phyloP scores from a whole-genome alignment of 92 coral and sea anemone species.

The Palythoa grandis region DNA sequence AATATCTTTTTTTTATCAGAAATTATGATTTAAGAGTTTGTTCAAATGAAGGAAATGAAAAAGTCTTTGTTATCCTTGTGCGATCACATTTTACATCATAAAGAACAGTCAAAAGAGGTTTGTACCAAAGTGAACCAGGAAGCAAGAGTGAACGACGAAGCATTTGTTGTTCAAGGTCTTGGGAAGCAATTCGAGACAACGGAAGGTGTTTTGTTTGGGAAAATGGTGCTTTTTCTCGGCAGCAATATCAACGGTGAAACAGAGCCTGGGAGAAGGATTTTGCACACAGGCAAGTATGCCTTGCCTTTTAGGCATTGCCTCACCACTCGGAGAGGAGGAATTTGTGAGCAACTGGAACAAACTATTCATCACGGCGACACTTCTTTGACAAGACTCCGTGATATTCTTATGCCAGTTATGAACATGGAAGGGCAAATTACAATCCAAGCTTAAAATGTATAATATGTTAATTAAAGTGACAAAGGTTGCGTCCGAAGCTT shows the following conservation, averaged over 20 bases:
- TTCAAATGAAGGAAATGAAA: conserved; percentile 12
- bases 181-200: conserved; percentile 40
- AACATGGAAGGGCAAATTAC: conserved; percentile 39
- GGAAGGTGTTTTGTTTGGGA: conserved; percentile 38
- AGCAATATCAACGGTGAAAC: conserved; percentile 30
- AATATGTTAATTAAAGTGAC: not conserved
- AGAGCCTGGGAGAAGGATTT: conserved; percentile 1
- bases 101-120: not conserved
- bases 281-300: conserved; percentile 30
- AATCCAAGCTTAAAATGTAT: conserved; percentile 3
- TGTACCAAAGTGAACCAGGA: not conserved
- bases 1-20: not conserved
- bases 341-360: conserved; percentile 39
- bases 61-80: conserved; percentile 33
- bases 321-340: conserved; percentile 39
- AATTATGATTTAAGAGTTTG: not conserved
- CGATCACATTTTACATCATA: conserved; percentile 27
- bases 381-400: conserved; percentile 41
- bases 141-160: not conserved
- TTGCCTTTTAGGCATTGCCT: conserved; percentile 36
- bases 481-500: not conserved
- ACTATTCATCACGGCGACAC: conserved; percentile 38
- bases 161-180: conserved; percentile 34
- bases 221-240: conserved; percentile 44
- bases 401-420: conserved; percentile 40